These are phyloP conservation scores for Enteromius mattozi DNA, from an alignment of 2,797 vertebrate species.

Conservation along the genomic window DNA sequence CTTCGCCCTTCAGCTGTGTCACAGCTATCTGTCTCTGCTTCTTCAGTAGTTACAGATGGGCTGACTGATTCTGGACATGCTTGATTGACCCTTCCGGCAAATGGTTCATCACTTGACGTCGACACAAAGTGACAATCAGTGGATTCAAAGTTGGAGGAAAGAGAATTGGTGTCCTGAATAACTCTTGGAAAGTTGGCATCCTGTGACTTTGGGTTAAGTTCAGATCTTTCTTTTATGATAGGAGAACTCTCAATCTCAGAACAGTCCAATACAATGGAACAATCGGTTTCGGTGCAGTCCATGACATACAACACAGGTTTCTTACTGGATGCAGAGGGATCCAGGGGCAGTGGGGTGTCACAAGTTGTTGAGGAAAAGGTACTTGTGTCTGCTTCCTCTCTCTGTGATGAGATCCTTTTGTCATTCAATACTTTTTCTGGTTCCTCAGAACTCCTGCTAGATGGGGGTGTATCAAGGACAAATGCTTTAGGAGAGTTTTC, in stretches of 20 bases:
- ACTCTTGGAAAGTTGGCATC: conserved; percentile 59
- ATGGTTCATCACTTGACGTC: conserved; percentile 67
- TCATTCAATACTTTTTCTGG: conserved; percentile 61
- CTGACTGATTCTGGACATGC: conserved; percentile 47
- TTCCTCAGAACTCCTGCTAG: conserved; percentile 63
- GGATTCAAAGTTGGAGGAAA: conserved; percentile 77
- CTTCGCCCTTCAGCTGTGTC: conserved; percentile 72
- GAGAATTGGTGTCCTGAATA: conserved; percentile 69
- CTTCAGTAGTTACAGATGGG: conserved; percentile 68
- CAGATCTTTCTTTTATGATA: conserved; percentile 65
- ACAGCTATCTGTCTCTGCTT: conserved; percentile 76
- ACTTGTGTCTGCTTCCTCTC: conserved; percentile 70
- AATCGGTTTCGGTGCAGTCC: conserved; percentile 89
- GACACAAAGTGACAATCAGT: conserved; percentile 67
- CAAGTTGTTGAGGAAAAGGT: conserved; percentile 81
- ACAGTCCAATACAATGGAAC: conserved; percentile 87
- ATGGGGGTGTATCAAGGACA: conserved; percentile 61
- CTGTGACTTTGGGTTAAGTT: conserved; percentile 54
- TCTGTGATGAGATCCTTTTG: conserved; percentile 63
- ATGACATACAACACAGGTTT: conserved; percentile 76
- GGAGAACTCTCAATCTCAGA: conserved; percentile 82
- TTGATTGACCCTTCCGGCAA: conserved; percentile 58
- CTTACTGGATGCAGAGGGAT: conserved; percentile 78
- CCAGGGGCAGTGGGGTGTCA: conserved; percentile 77
- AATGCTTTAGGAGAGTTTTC: conserved; percentile 60